These are phyloP conservation scores for Sandelia bainsii DNA, from an alignment of 2,797 vertebrate species.

Conservation along the genomic window DNA sequence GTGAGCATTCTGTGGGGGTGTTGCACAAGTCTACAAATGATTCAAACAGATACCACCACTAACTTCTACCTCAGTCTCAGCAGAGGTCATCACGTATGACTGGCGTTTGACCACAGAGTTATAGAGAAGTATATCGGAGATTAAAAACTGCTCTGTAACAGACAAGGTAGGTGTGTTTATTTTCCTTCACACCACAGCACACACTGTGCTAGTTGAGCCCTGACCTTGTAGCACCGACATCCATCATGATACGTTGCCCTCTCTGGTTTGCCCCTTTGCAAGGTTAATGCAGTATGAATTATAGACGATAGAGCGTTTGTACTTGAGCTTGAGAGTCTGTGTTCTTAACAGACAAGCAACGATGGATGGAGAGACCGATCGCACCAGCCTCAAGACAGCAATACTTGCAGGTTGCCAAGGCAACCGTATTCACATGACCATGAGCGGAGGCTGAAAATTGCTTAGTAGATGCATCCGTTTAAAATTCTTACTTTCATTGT, in stretches of 20 bases:
- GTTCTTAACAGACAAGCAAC: background rate
- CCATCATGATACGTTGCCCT: constrained; percentile 83
- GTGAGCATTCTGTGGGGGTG: no score
- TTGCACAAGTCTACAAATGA: no score
- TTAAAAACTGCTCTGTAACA: background rate
- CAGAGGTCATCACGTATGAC: background rate
- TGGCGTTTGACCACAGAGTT: background rate
- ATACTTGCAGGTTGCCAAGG: constrained; percentile 68
- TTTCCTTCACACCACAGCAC: constrained; percentile 12
- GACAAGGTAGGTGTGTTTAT: constrained; percentile 10
- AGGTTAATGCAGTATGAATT: constrained; percentile 87
- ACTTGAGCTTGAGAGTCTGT: background rate
- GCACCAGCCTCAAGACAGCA: constrained; percentile 56
- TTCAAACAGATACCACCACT: no score
- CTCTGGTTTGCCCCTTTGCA: constrained; percentile 66
- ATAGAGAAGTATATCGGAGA: background rate
- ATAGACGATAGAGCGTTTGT: constrained; percentile 65
- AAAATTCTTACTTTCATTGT: constrained; percentile 8
- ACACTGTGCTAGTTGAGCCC: constrained; percentile 71
- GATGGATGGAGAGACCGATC: constrained; percentile 13
- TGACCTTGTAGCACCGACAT: constrained; percentile 82
- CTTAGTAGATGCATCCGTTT: constrained; percentile 21
- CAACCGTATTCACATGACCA: constrained; percentile 50
- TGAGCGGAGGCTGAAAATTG: constrained; percentile 22
- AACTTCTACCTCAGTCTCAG: background rate